These are phyloP conservation scores for Lithophane ornitopus DNA, from an alignment of 2,888 invertebrate species.

Conservation along the genomic window DNA sequence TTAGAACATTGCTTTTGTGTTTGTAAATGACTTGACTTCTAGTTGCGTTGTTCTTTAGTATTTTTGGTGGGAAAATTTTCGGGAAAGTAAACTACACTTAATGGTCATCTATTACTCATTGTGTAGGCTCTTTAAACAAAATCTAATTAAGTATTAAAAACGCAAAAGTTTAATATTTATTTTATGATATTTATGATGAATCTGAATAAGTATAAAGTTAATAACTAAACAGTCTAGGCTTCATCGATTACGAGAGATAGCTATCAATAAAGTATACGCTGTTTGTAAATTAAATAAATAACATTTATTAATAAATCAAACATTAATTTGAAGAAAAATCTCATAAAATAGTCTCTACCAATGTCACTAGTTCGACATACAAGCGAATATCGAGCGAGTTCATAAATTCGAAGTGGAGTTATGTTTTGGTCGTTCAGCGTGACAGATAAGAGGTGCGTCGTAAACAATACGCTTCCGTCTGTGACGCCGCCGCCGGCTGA, in stretches of 20 bases:
- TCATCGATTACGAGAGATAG: not conserved
- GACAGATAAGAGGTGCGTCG: conserved; percentile 67
- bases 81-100: not conserved
- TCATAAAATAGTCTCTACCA: not conserved
- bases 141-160: too few species aligned
- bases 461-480: conserved; percentile 82
- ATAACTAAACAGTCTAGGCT: not conserved
- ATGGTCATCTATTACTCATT: not conserved
- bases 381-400: conserved; percentile 35
- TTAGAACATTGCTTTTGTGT: conserved; percentile 79
- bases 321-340: not conserved
- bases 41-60: conserved; percentile 14
- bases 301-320: not conserved
- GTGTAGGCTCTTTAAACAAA: not conserved
- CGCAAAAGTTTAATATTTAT: not conserved
- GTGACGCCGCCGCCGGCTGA: conserved; percentile 1
- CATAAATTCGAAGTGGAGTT: conserved; percentile 50
- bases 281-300: not conserved
- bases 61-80: not conserved
- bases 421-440: conserved; percentile 21
- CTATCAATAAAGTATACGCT: not conserved
- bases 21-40: conserved; percentile 64
- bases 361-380: not conserved
- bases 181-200: not conserved
- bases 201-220: not conserved